These are phyloP conservation scores for Datnioides undecimradiatus DNA, from an alignment of 2,113 vertebrate genomes.

Conservation along the genomic window DNA sequence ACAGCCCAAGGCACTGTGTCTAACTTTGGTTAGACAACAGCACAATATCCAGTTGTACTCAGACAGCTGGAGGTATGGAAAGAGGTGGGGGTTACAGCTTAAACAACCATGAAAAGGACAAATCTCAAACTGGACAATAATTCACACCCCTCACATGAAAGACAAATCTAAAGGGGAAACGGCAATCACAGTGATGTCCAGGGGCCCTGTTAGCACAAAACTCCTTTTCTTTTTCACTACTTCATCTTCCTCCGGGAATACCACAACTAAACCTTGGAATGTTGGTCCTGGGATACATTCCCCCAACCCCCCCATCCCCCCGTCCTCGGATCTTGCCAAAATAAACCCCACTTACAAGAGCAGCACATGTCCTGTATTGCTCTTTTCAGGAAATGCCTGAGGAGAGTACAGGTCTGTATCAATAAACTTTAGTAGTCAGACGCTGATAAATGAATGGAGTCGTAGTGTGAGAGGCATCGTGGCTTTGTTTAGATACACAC, in stretches of 20 bases:
- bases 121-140: slow-evolving; percentile 67
- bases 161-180: slow-evolving; percentile 54
- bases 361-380: slow-evolving; percentile 79
- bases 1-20: slow-evolving; percentile 4
- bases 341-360: slow-evolving; percentile 80
- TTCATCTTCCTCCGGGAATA: slow-evolving; percentile 75
- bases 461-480: slow-evolving; percentile 49
- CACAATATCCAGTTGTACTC: slow-evolving; percentile 47
- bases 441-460: slow-evolving; percentile 75
- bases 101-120: slow-evolving; percentile 61
- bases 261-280: slow-evolving; percentile 82
- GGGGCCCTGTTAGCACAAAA: slow-evolving; percentile 67
- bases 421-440: slow-evolving; percentile 75
- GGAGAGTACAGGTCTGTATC: slow-evolving; percentile 75
- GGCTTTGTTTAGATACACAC: slow-evolving; percentile 52
- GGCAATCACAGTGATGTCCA: slow-evolving; percentile 65
- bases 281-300: slow-evolving; percentile 67
- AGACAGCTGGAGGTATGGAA: slow-evolving; percentile 53
- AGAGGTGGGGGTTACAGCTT: slow-evolving; percentile 24
- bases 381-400: slow-evolving; percentile 84
- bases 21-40: slow-evolving; percentile 27
- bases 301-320: slow-evolving; percentile 33
- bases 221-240: slow-evolving; percentile 60
- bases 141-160: slow-evolving; percentile 74
- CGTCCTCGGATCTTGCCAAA: slow-evolving; percentile 78